Base-by-base conservation (phyloP, 2,113 vertebrate species). In the Acanthisitta chloris region DNA sequence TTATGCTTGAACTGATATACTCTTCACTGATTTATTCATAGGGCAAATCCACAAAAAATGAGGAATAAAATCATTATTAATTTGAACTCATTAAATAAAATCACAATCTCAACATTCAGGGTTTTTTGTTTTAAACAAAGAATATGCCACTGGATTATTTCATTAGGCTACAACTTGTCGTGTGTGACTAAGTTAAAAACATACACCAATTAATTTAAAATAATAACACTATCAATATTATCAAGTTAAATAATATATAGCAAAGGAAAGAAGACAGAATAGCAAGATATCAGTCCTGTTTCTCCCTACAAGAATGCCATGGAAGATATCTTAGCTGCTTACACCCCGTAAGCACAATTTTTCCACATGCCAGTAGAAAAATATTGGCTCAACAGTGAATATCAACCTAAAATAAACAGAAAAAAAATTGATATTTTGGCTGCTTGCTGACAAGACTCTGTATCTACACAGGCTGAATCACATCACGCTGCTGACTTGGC, bases 11-110 rank as follows among this genome's bases (percentile, higher is more conserved):
- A 95, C 89, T 65, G 76, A 84, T 36, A 38, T 74, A 67, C 86
- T 86, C 95, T 83, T 42, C 46, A 36, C 67, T 92, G 90, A 92
- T 92, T 94, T 92, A 95, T 96, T 89, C 80, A 93, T 20, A 84
- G 71, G 77, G 45, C 80, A 84, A 88, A 84, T 10, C 88, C 67
- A 88, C 0, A 0, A 62, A 91, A 82, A 82, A 34, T 6, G 17
- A 82, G 70, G 81, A 83, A 45, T 12, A 69, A 59, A 78, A 52
- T 0, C 52, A 59, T 69, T 66, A 86, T 43, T 83, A 93, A 90
- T 93, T 92, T 92, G 84, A 81, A 71, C 43, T 79, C 36, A 69
- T 77, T 72, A 86, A 92, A 61, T 14, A 77, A 54, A 71, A 71
- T 46, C 33, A 54, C 13, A 52, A 23, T 40, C 79, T 73, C 33